Conservation (phyloP, 2,113 vertebrate species). For the Mesembrinibis cayennensis region DNA sequence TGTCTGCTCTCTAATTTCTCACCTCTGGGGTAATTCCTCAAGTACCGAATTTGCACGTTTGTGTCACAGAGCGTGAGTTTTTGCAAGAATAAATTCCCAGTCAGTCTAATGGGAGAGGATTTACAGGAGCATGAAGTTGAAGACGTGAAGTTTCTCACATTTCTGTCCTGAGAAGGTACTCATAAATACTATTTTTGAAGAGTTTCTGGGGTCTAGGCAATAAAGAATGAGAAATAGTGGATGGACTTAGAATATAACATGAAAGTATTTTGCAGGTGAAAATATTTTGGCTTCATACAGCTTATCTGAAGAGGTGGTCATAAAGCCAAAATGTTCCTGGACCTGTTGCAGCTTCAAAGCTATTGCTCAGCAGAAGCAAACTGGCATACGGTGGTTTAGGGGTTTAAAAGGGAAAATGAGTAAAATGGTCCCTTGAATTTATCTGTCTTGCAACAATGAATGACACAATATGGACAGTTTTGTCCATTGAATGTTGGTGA, state of each 20-base stretch:
- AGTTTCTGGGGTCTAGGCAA: background rate
- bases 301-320: background rate
- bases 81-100: background rate
- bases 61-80: background rate
- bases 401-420: background rate
- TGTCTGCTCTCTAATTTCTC: background rate
- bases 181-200: background rate
- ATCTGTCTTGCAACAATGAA: background rate
- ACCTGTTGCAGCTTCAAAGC: background rate
- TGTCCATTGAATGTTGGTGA: background rate
- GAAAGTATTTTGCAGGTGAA: background rate
- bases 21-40: background rate
- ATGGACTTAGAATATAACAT: background rate
- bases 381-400: rapidly evolving
- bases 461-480: background rate
- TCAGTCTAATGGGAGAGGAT: background rate
- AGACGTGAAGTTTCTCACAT: background rate
- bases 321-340: background rate
- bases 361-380: background rate
- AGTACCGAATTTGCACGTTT: background rate
- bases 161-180: background rate
- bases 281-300: background rate
- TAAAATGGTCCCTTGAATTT: background rate
- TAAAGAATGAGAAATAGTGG: background rate
- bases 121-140: rapidly evolving